Base-by-base conservation (phyloP, 2,888 invertebrate genomes). In the Drosophila leonis region DNA sequence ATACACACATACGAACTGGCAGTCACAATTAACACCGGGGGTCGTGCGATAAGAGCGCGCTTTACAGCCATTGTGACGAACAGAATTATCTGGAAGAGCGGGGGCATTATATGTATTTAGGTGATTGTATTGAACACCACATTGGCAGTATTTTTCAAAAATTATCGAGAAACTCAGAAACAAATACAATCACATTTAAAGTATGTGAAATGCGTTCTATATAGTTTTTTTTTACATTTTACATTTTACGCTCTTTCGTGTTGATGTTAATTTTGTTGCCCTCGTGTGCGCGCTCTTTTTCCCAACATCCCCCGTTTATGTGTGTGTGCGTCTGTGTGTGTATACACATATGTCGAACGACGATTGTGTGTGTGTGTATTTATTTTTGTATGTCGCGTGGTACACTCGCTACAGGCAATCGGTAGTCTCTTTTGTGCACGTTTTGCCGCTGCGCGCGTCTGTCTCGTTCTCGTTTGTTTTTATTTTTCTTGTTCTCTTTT, bases 201-300 rank as follows among this genome's bases (percentile, higher is more conserved):
- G 27, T 54, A 42, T 39, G 46, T 60, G 57, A 64, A 42, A 33
- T 80, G 57, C 72, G 74, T 74, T 72, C 48, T n/a, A 51, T 62
- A 48, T 66, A 59, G 29, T 48, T 57, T 44, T 18, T 8, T 39
- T 10, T 59, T 24, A 2, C 4, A 3, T 59, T 81, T 65, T 54
- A 57, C 66, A 75, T 60, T 75, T 75, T 78, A 71, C 70, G 64
- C 65, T 66, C 49, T 48, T 74, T 81, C 78, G 68, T 83, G 60
- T 72, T 78, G 62, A 72, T 73, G 64, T 73, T 82, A 72, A 79
- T 73, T 75, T 66, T 72, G 54, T 70, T 74, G 67, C 79, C 87
- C 85, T 85, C 90, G 88, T 87, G 90, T 85, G 85, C 85, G 85
- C 85, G 85, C 90, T 88, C 90, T 86, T 86, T n/a, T 86, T 86